Conservation (phyloP, 2,113 vertebrate genomes). For the Etia nguti region DNA sequence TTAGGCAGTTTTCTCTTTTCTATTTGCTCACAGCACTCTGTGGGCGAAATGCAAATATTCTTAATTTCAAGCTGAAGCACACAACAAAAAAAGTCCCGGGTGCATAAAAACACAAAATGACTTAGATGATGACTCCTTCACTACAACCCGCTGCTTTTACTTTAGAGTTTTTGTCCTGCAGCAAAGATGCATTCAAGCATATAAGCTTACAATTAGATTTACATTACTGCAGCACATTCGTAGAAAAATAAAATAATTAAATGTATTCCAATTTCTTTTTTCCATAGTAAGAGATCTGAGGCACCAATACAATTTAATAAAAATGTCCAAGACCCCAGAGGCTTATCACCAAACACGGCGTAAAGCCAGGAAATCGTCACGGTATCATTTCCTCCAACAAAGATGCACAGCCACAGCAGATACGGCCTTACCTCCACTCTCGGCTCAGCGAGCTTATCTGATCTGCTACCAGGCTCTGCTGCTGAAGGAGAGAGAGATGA, state of each 20-base stretch:
- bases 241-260: neutral
- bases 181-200: neutral
- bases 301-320: neutral
- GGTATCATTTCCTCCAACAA: neutral
- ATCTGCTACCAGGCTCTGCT: constrained; percentile 90
- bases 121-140: neutral
- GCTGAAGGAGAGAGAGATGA: constrained; percentile 71
- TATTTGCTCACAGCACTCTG: neutral
- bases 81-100: neutral
- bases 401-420: neutral
- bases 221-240: neutral
- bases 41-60: neutral
- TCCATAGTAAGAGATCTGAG: neutral
- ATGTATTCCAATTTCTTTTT: neutral
- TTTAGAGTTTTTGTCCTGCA: neutral
- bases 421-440: constrained; percentile 86
- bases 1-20: neutral
- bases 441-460: constrained; percentile 94
- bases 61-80: neutral
- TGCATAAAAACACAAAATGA: neutral
- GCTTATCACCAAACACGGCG: neutral
- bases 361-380: neutral
- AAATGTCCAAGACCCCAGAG: neutral
- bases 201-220: neutral
- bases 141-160: neutral